A percentile compares a stretch with the other conserved stretches of the same genome.
These are phyloP conservation scores for Turritopsis rubra DNA, from an alignment of 30 jellyfish, hydroid and myxozoan species.

Conservation along the genomic window DNA sequence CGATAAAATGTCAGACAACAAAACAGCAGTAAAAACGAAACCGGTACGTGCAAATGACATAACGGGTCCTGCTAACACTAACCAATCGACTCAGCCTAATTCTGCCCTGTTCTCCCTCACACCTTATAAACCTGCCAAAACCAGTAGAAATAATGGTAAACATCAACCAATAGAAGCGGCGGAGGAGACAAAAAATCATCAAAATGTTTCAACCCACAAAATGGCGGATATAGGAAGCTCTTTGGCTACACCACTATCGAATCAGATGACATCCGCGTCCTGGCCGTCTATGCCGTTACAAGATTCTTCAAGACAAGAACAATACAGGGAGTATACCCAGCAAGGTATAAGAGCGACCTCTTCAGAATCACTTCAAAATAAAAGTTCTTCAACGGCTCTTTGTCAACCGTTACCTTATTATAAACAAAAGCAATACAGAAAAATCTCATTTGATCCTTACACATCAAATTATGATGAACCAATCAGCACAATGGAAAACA, in stretches of 20 bases:
- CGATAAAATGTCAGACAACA: background rate
- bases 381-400: background rate
- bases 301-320: no score
- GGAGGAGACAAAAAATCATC: background rate
- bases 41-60: no score
- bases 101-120: background rate
- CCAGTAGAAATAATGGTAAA: background rate
- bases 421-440: background rate
- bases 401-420: background rate
- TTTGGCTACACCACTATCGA: no score
- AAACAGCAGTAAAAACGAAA: no score
- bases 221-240: no score
- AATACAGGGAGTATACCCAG: background rate
- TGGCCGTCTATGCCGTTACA: no score
- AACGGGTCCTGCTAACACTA: background rate
- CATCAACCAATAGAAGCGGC: background rate
- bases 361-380: background rate
- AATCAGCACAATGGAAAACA: background rate
- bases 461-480: background rate
- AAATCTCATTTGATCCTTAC: background rate
- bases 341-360: background rate
- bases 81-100: background rate
- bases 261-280: no score
- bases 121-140: background rate
- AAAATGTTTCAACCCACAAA: background rate